Percentiles rank a stretch among this genome's conserved stretches.
Conservation (phyloP, 2,113 vertebrate genomes). For the Xyrauchen texanus region DNA sequence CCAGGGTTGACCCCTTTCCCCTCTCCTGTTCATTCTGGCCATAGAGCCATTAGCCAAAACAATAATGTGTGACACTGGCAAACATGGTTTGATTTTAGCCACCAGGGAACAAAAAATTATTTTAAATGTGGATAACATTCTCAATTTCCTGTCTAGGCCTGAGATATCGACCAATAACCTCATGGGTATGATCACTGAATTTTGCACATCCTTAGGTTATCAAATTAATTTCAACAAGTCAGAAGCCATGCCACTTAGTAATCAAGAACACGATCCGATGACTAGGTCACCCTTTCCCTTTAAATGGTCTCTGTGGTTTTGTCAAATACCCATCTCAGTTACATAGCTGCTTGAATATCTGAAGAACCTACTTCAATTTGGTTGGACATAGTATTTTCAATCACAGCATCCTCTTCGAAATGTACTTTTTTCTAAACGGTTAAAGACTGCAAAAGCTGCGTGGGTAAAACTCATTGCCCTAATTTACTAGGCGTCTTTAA, state of each 20-base stretch:
- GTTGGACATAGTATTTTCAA: too few relatives aligned
- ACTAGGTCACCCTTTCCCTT: neutral
- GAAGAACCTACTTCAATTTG: neutral
- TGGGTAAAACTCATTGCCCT: neutral
- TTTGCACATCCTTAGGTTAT: neutral
- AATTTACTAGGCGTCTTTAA: too few relatives aligned
- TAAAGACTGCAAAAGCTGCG: neutral
- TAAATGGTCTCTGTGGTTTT: neutral
- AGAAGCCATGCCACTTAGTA: neutral
- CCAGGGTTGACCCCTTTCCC: neutral
- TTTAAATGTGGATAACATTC: neutral
- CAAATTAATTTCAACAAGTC: neutral
- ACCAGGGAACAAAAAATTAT: neutral
- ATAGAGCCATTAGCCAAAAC: neutral
- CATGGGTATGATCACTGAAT: neutral
- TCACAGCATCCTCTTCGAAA: neutral
- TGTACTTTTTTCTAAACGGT: conserved; percentile 2
- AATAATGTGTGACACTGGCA: neutral
- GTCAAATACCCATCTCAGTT: neutral
- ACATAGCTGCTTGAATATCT: neutral
- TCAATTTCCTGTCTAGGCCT: neutral
- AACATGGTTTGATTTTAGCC: neutral
- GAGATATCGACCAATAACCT: neutral
- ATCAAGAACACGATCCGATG: neutral
- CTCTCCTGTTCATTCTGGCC: neutral